Evolutionary conservation across 2,797 vertebrate species (phyloP).

Genomic region (Pelodytes ibericus): DNA sequence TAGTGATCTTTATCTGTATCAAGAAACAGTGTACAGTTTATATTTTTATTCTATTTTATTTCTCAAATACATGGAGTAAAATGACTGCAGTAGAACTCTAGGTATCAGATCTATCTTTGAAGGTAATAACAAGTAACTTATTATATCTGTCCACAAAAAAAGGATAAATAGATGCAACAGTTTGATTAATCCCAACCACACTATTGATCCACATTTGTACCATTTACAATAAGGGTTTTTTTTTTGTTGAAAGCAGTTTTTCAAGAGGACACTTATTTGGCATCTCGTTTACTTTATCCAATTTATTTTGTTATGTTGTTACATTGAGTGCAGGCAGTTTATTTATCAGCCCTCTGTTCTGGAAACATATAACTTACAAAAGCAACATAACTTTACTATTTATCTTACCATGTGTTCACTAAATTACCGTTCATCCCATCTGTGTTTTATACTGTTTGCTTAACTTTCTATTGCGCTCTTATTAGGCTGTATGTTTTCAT

Average conservation of each 20-base stretch:
- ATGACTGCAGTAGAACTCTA: background rate
- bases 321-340: background rate
- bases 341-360: background rate
- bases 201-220: conserved; percentile 6
- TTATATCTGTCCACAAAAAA: background rate
- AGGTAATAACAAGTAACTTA: conserved; percentile 3
- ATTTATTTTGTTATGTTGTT: conserved; percentile 8
- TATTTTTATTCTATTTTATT: background rate
- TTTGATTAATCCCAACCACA: conserved; percentile 8
- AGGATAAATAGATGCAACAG: background rate
- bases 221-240: background rate
- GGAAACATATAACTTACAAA: background rate
- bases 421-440: background rate
- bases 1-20: background rate
- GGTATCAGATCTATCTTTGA: background rate
- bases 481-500: background rate
- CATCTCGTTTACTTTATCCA: background rate
- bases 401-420: background rate
- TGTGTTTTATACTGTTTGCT: background rate
- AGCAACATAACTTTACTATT: background rate
- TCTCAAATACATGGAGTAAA: background rate
- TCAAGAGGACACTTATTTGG: background rate
- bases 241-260: background rate
- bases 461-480: background rate
- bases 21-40: background rate